Conservation (phyloP, 2,888 invertebrate genomes). For the Drosophila greeni region DNA sequence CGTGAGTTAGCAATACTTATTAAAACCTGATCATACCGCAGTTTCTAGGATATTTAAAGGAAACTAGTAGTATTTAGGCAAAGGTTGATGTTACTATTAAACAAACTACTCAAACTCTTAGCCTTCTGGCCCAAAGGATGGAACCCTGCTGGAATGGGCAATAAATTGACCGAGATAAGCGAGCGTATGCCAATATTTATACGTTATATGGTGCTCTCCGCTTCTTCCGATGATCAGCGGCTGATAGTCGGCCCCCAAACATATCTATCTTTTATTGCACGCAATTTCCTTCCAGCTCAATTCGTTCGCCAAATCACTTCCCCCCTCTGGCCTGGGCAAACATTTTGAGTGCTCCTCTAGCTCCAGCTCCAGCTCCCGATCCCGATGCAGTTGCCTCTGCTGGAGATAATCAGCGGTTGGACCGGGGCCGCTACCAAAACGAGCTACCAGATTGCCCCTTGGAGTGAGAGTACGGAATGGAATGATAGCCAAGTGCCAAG, state of each 20-base stretch:
- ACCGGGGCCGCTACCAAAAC: constrained; percentile 41
- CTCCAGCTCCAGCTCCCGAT: constrained; percentile 7
- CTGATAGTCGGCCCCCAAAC: constrained; percentile 64
- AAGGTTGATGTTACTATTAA: constrained; percentile 3
- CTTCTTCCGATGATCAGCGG: constrained; percentile 61
- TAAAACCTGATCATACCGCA: background rate
- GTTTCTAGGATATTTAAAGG: background rate
- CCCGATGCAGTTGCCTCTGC: constrained; percentile 20
- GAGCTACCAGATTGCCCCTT: constrained; percentile 49
- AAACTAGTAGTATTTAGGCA: background rate
- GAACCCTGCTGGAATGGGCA: constrained; percentile 27
- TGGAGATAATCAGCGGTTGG: constrained; percentile 63
- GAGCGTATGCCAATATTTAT: constrained; percentile 46
- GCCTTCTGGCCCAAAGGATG: background rate
- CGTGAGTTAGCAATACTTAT: background rate
- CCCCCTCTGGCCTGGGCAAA: constrained; percentile 51
- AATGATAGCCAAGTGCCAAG: constrained; percentile 39
- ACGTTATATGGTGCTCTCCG: constrained; percentile 24
- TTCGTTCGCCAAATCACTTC: constrained; percentile 67
- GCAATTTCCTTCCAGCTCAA: constrained; percentile 63
- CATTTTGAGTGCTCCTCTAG: constrained; percentile 50
- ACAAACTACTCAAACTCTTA: background rate
- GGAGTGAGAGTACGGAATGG: constrained; percentile 31
- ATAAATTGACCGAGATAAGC: constrained; percentile 69
- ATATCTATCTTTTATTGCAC: constrained; percentile 72